These are phyloP conservation scores for Tubulanus polymorphus DNA, from an alignment of 2,888 invertebrate genomes.

Conservation along the genomic window DNA sequence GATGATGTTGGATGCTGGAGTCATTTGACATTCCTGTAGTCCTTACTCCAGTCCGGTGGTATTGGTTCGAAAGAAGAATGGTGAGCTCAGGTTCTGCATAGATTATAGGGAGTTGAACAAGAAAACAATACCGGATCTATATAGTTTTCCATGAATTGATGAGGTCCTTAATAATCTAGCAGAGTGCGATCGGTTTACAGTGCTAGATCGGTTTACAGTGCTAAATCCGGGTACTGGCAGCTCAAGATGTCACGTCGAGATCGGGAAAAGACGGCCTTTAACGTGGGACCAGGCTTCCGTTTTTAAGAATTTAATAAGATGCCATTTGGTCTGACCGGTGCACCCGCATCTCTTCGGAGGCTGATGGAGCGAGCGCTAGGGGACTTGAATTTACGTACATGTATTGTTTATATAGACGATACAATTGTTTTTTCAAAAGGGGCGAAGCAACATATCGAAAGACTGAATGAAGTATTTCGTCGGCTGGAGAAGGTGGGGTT, in stretches of 20 bases:
- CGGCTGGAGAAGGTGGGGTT: constrained; percentile 2
- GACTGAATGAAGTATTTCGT: constrained; percentile 4
- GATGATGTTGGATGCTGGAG: constrained; percentile 10
- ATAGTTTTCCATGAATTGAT: not conserved
- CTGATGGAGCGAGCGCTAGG: too few species aligned
- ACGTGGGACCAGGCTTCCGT: not conserved
- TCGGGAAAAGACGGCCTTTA: not conserved
- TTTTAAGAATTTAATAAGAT: not conserved
- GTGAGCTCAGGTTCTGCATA: constrained; percentile 8
- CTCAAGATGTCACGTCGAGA: not conserved
- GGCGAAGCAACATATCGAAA: not conserved
- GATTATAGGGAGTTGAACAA: constrained; percentile 1
- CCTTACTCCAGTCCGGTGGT: constrained; percentile 26
- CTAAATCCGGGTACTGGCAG: constrained; percentile 16
- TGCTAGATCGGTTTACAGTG: not conserved
- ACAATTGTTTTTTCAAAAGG: not conserved
- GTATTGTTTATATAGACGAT: not conserved
- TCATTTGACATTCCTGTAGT: constrained; percentile 12
- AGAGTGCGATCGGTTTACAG: not conserved
- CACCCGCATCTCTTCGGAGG: not conserved
- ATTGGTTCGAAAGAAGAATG: constrained; percentile 22
- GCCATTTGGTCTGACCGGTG: not conserved
- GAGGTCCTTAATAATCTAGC: not conserved
- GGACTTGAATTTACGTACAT: not conserved
- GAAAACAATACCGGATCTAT: not conserved